Evolutionary conservation across 2,797 vertebrate species (phyloP).

Genomic region (Epinephelus coioides): DNA sequence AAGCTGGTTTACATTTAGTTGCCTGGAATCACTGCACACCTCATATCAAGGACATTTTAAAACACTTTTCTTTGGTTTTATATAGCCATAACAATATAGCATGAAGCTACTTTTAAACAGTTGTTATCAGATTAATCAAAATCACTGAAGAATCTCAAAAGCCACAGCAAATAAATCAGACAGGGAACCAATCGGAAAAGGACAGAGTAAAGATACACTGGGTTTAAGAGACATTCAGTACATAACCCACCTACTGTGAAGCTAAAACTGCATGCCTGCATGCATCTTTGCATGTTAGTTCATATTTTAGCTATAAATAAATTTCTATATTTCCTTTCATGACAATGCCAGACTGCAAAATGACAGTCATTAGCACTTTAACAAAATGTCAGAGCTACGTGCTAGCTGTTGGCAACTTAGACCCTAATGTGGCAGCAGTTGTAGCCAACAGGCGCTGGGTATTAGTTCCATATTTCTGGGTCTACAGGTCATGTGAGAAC

Average conservation of each 20-base stretch:
- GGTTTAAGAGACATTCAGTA: constrained; percentile 20
- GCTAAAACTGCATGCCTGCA: constrained; percentile 64
- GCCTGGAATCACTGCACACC: constrained; percentile 8
- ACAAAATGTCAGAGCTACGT: neutral
- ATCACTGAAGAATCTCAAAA: constrained; percentile 6
- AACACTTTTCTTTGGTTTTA: neutral
- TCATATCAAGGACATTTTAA: neutral
- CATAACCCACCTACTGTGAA: constrained; percentile 35
- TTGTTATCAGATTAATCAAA: constrained; percentile 17
- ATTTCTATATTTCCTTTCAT: neutral
- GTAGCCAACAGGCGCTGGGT: constrained; percentile 58
- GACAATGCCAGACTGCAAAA: neutral
- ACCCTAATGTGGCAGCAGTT: constrained; percentile 48
- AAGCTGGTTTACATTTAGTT: constrained; percentile 7
- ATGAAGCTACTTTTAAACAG: neutral
- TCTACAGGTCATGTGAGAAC: constrained; percentile 52
- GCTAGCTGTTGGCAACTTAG: neutral
- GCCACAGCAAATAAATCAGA: constrained; percentile 51
- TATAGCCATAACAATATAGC: neutral
- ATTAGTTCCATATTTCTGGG: constrained; percentile 15
- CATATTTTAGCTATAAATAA: neutral
- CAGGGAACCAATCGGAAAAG: constrained; percentile 36
- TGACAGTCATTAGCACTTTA: neutral
- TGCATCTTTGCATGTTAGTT: neutral
- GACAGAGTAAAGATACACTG: constrained; percentile 12